Base-by-base conservation (phyloP, 92 coral and sea anemone species). In the Plumapathes pennacea region DNA sequence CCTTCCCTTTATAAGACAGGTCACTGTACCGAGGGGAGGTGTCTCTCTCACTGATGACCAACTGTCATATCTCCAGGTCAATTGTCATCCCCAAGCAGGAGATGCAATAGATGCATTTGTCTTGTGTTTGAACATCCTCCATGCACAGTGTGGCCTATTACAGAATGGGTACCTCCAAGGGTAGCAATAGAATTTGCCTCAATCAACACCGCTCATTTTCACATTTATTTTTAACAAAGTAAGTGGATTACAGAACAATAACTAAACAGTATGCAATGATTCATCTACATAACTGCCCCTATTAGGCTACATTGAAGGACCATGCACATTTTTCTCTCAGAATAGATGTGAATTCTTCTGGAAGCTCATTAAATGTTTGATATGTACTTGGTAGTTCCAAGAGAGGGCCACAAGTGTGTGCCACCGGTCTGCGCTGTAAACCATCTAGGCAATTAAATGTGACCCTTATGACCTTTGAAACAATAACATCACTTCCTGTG, bases 341-440 rank as follows among this genome's bases (percentile, higher is more conserved):
- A 25, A 74, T 47, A 28, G 68, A 32, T 23, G 58, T 36, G 26
- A 66, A 74, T 27, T 73, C 75, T 32, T 81, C 88, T 17, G 38
- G 71, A 1, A 81, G 88, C 26, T 60, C 82, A 15, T 30, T 38
- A 22, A 65, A 81, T 5, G 76, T 45, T 22, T 72, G 63, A 19
- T 80, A 65, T 5, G 87, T 63, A 17, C 50, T 30, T n/a, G 82
- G 82, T 1, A 74, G 32, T 47, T 65, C 77, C 32, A 74, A 51
- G 26, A 72, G 7, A 29, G 77, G 77, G 11, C 54, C 72, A 67
- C 77, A 74, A 33, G 88, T 74, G 17, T 43, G 61, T 22, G 57
- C 80, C 36, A 78, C 69, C 2, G 85, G 85, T 10, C 62, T 74
- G 19, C 85, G 64, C 10, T 21, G 36, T 2, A 77, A 24, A 17